Conservation (phyloP, 2,888 invertebrate species). For the Smittia aterrima region DNA sequence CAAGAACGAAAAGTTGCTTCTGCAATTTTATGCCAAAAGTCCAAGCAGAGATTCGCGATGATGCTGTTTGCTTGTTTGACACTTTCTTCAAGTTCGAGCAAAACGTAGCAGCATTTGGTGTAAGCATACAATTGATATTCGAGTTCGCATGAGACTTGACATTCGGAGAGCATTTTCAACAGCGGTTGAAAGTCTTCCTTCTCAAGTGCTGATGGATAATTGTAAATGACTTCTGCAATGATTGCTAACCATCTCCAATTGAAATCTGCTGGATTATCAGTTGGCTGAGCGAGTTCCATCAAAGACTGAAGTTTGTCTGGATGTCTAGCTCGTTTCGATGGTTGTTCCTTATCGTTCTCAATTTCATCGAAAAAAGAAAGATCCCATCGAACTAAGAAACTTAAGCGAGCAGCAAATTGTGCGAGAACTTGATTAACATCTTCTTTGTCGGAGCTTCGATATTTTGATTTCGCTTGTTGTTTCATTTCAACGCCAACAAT, state of each 20-base stretch:
- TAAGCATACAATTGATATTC: slow-evolving; percentile 17
- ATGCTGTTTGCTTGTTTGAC: background rate
- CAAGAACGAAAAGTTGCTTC: background rate
- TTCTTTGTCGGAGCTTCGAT: background rate
- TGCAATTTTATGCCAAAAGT: slow-evolving; percentile 10
- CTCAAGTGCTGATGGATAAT: background rate
- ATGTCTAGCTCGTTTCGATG: background rate
- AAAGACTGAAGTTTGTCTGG: background rate
- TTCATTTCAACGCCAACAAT: background rate
- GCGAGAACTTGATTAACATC: background rate
- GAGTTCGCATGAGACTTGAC: background rate
- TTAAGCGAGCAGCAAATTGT: slow-evolving; percentile 19
- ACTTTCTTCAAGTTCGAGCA: background rate
- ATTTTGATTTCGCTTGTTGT: background rate
- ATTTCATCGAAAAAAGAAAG: background rate
- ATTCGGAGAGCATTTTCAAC: background rate
- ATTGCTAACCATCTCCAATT: slow-evolving; percentile 34
- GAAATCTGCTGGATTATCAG: background rate
- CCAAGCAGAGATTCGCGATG: background rate
- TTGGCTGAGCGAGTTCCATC: background rate
- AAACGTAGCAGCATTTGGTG: slow-evolving; percentile 17
- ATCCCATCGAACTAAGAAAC: slow-evolving; percentile 13
- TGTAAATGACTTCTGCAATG: slow-evolving; percentile 5
- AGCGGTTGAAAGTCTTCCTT: background rate
- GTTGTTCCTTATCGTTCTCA: background rate